A percentile compares a stretch with the other conserved stretches of the same genome.
phyloP scores from a whole-genome alignment of 2,888 invertebrate species.

The Drosophila fulvimacula region DNA sequence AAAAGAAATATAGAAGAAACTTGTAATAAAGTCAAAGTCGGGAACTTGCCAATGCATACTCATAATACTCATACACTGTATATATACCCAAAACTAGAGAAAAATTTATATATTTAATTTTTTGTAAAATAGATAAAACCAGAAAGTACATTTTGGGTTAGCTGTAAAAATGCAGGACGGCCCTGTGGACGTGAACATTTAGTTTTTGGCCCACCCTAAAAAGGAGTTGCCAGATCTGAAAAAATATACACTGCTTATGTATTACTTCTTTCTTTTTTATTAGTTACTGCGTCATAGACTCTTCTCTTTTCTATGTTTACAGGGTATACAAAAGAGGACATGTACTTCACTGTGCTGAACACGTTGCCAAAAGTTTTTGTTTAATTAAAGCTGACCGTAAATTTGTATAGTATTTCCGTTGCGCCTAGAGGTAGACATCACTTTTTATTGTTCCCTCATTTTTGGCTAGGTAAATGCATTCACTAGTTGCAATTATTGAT shows the following conservation, averaged over 20 bases:
- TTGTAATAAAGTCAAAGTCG: too few species aligned
- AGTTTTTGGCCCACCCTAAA: too few species aligned
- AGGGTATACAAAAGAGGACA: background rate
- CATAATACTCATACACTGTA: too few species aligned
- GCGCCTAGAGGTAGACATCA: constrained; percentile 50
- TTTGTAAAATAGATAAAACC: too few species aligned
- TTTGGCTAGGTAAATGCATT: constrained; percentile 16
- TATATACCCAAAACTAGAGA: too few species aligned
- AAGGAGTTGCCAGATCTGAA: background rate
- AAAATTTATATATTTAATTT: too few species aligned
- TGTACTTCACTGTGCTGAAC: constrained; percentile 1
- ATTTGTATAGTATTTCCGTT: constrained; percentile 41
- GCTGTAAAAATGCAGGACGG: too few species aligned
- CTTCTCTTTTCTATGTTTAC: background rate
- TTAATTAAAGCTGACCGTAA: constrained; percentile 64
- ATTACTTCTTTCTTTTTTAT: background rate
- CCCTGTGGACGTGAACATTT: too few species aligned
- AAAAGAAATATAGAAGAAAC: too few species aligned
- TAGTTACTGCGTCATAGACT: background rate
- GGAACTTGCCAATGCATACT: too few species aligned
- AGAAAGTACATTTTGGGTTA: too few species aligned
- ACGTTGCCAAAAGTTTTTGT: constrained; percentile 49
- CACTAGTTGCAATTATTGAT: constrained; percentile 14
- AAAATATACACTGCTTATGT: too few species aligned
- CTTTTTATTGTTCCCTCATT: constrained; percentile 20